Base-by-base conservation (phyloP, 2,888 invertebrate genomes). In the Hemistola chrysoprasaria region DNA sequence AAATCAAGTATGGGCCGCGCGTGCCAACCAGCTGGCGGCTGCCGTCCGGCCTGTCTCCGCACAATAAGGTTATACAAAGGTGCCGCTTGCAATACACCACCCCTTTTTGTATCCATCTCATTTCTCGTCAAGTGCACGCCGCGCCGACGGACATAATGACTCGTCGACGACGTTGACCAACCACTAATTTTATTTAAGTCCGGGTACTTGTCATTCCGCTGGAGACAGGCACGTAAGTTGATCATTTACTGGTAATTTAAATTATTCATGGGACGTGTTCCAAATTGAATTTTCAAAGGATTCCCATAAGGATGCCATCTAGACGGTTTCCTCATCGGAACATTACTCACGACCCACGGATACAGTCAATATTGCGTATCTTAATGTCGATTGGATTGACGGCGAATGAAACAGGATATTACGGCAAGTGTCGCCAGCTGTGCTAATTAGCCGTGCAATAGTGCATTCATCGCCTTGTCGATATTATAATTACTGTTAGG, bases 1-100 rank as follows among this genome's bases (percentile, higher is more conserved):
- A 87, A 87, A 87, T 87, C 87, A 86, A 78, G 87, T 82, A 84
- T 85, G 86, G 78, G 75, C 63, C 74, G 80, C 86, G 84, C 82
- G 84, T 85, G 83, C 84, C 76, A 62, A 68, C 50, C 50, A 59
- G 60, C 49, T 41, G 51, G 47, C 54, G 61, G 49, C 56, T 53
- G 64, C 66, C 52, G 70, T 77, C 73, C 73, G 74, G 66, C 56
- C 56, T 59, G 58, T 59, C 59, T 59, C 60, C 37, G 43, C 52
- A 61, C 64, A 63, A 65, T 69, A 70, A 70, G 64, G 57, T 71
- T 68, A 68, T 65, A 71, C 77, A 83, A 85, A 85, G 77, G 71
- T 62, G 67, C 80, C 78, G 81, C 67, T 50, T 54, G 49, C 56
- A 56, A 55, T 49, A 55, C 45, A 48, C 49, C 35, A 51, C 40